Percentiles rank a stretch among this genome's conserved stretches.
Evolutionary conservation across 2,113 vertebrate species (phyloP).

Genomic region (Struthio camelus): DNA sequence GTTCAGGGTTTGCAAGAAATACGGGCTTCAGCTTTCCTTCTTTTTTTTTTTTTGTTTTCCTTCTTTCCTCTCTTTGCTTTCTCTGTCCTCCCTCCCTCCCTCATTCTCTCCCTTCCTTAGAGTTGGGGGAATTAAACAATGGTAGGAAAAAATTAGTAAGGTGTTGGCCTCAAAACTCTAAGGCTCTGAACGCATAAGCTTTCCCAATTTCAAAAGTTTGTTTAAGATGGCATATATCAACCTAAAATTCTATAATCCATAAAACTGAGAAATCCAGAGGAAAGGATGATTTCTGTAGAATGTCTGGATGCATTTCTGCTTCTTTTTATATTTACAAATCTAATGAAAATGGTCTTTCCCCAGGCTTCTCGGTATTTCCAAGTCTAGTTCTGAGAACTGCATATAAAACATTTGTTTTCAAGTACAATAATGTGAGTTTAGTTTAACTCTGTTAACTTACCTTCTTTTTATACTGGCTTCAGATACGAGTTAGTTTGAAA

Average conservation of each 20-base stretch:
- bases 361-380: background rate
- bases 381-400: background rate
- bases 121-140: background rate
- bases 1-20: background rate
- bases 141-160: background rate
- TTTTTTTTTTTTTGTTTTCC: background rate
- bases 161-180: background rate
- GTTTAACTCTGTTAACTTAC: background rate
- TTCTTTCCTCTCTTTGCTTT: background rate
- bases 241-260: background rate
- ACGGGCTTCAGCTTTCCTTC: accelerated
- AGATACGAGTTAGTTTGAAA: background rate
- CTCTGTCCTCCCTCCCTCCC: background rate
- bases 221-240: background rate
- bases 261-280: background rate
- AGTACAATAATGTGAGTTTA: background rate
- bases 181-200: background rate
- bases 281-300: background rate
- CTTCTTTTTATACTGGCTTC: background rate
- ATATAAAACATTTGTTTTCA: background rate
- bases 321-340: background rate
- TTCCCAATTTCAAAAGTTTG: background rate
- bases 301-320: background rate
- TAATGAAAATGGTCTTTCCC: background rate
- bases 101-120: background rate